Evolutionary conservation across 1,140 invertebrate species (phyloP), one percentile per base, ranked within the genome.

Genomic region (Bombus soroeensis): DNA sequence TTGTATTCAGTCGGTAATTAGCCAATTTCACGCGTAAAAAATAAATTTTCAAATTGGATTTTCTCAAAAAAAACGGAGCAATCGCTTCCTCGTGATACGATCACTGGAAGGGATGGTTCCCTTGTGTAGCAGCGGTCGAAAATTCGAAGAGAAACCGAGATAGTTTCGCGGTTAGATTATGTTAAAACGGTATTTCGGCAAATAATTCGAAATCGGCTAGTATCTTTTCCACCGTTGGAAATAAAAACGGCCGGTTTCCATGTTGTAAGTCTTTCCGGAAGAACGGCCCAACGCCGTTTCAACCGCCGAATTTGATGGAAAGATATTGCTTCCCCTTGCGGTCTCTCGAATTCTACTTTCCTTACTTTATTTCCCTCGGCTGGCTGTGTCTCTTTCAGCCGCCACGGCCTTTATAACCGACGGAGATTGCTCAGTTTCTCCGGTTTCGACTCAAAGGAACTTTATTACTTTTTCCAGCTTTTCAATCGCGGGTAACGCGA

Each of bases 381-480:
- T 53, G 28, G 22, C 72, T 77, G 62, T 89, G 70, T 89, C 88
- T 89, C 81, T 66, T 80, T 70, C 86, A 86, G 64, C 68, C 75
- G 37, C 34, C 34, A 74, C 71, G 8, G 34, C 75, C 77, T 90
- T 88, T 90, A 90, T 85, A 90, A 87, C 64, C 75, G 62, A 43
- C 80, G 89, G 89, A 83, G 75, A 90, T 90, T 90, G 83, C 86
- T 77, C 68, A 64, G 75, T 88, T 90, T 77, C 78, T 64, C 62
- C 47, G 78, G 28, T 86, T 87, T 85, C 68, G 53, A 25, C 37
- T 87, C 89, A 74, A 91, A 88, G 83, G 71, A 83, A 73, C 89
- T 90, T 90, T 90, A 90, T 90, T 90, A 90, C 89, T 89, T 89
- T 84, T 89, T 89, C 88, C 88, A 68, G 71, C n/a, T 37, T 34